Percentiles rank a stretch among this genome's conserved stretches.
Conservation (phyloP, 2,888 invertebrate genomes). For the Agrochola macilenta region DNA sequence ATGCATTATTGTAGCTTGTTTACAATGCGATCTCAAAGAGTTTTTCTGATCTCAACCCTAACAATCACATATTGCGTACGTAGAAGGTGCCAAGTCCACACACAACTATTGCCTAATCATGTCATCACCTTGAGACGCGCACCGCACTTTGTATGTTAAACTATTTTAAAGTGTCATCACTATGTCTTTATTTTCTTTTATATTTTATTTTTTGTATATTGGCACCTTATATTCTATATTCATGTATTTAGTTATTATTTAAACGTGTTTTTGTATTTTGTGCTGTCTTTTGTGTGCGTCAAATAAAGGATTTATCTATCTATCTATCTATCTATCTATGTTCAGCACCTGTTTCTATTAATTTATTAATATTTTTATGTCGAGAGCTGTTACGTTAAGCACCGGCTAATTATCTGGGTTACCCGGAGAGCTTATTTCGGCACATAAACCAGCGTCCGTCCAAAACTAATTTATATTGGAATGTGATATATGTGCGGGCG, state of each 20-base stretch:
- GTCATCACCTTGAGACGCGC: no score
- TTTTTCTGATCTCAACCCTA: constrained; percentile 33
- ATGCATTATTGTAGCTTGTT: constrained; percentile 45
- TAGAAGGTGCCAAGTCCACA: constrained; percentile 12
- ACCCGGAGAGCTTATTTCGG: constrained; percentile 83
- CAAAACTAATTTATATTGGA: constrained; percentile 90
- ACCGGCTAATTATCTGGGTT: constrained; percentile 79
- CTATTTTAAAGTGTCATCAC: no score
- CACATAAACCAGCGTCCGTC: constrained; percentile 82
- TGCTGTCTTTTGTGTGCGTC: no score
- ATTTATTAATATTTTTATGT: constrained; percentile 65
- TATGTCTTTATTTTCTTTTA: no score
- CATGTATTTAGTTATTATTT: no score
- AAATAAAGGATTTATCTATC: no score
- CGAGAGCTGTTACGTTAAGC: constrained; percentile 73
- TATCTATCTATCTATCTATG: no score
- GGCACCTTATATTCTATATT: no score
- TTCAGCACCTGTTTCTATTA: constrained; percentile 53
- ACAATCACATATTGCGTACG: constrained; percentile 36
- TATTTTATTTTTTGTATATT: no score
- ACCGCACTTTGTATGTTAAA: no score
- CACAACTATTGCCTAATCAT: constrained; percentile 46
- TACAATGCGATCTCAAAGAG: constrained; percentile 21
- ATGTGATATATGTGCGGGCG: constrained; percentile 88
- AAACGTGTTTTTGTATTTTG: no score